These are phyloP conservation scores for Sebastes hubbsi DNA, from an alignment of 2,797 vertebrate genomes.

Conservation along the genomic window DNA sequence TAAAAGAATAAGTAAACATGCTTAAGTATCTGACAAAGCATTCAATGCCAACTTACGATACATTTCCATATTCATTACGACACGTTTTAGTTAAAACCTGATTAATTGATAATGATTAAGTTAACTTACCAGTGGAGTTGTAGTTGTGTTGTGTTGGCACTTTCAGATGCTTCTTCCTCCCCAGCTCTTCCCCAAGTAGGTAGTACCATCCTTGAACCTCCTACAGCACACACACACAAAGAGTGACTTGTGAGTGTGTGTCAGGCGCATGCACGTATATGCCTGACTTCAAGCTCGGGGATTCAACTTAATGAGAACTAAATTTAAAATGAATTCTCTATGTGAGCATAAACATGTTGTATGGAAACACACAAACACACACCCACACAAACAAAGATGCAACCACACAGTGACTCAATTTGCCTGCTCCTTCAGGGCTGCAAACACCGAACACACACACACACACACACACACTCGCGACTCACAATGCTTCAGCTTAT, in stretches of 20 bases:
- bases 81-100: not conserved
- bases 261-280: not conserved
- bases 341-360: slow-evolving; percentile 22
- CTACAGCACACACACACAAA: slow-evolving; percentile 67
- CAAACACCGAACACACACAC: slow-evolving; percentile 29
- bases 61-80: not conserved
- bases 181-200: slow-evolving; percentile 87
- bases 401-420: slow-evolving; percentile 12
- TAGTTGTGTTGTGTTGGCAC: slow-evolving; percentile 77
- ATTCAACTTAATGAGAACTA: slow-evolving; percentile 48
- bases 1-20: not conserved
- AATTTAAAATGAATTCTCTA: slow-evolving; percentile 34
- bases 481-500: slow-evolving; percentile 56
- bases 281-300: slow-evolving; percentile 8
- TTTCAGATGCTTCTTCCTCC: slow-evolving; percentile 91
- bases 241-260: not conserved
- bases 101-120: not conserved
- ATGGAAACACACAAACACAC: not conserved
- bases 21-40: not conserved
- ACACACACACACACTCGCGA: slow-evolving; percentile 26
- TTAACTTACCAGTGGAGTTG: slow-evolving; percentile 62
- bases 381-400: not conserved
- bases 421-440: slow-evolving; percentile 43
- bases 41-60: not conserved
- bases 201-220: slow-evolving; percentile 92